Conservation (phyloP, 2,888 invertebrate genomes). For the Cantharis nigra region DNA sequence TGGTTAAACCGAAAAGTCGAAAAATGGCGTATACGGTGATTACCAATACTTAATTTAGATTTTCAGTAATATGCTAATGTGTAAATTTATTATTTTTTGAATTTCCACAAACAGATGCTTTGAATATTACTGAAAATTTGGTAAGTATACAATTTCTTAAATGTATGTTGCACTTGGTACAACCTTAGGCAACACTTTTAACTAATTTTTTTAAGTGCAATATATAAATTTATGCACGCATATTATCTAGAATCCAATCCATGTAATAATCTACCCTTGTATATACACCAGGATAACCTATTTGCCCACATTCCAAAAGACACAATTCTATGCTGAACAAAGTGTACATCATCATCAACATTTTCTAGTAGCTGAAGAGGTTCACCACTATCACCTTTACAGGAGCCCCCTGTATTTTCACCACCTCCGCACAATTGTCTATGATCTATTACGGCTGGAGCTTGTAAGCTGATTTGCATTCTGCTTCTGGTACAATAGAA, state of each 20-base stretch:
- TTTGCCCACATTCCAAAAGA: constrained; percentile 57
- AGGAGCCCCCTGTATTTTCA: constrained; percentile 66
- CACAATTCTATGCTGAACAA: constrained; percentile 61
- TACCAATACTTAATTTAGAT: too few relatives aligned
- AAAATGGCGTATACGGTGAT: too few relatives aligned
- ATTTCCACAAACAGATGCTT: too few relatives aligned
- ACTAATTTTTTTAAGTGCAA: too few relatives aligned
- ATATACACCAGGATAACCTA: constrained; percentile 70
- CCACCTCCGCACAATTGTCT: constrained; percentile 71
- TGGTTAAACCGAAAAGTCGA: too few relatives aligned
- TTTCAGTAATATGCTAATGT: too few relatives aligned
- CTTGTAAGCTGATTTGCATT: constrained; percentile 37
- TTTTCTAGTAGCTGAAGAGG: constrained; percentile 55
- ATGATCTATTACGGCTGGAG: constrained; percentile 36
- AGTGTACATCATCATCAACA: constrained; percentile 42
- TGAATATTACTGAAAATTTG: too few relatives aligned
- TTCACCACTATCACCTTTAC: constrained; percentile 73
- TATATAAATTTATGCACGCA: too few relatives aligned
- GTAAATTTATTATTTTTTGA: too few relatives aligned
- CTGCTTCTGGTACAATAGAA: constrained; percentile 48
- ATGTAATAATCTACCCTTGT: constrained; percentile 65
- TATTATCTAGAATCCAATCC: constrained; percentile 73
- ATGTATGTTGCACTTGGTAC: too few relatives aligned
- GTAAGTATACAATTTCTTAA: too few relatives aligned
- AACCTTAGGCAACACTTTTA: too few relatives aligned